Conservation (phyloP, 2,888 invertebrate genomes). For the Danaus chrysippus region DNA sequence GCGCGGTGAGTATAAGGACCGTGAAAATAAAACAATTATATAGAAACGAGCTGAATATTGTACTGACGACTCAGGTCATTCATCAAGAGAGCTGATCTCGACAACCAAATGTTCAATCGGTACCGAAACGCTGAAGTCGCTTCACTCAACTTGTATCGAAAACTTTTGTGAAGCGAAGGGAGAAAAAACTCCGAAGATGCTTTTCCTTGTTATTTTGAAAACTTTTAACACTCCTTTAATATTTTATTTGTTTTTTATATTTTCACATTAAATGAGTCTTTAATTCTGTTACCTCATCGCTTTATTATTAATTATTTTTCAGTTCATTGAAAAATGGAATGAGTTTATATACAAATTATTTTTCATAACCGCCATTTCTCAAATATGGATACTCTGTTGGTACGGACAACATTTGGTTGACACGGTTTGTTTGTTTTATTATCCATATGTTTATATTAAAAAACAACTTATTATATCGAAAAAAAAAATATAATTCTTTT, state of each 20-base stretch:
- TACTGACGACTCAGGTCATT: too few species aligned
- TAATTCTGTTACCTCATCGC: background rate
- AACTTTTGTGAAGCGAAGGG: too few species aligned
- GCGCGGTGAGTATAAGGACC: constrained; percentile 37
- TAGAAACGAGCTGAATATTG: too few species aligned
- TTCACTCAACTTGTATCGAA: too few species aligned
- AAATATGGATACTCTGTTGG: constrained; percentile 64
- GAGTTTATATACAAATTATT: constrained; percentile 61
- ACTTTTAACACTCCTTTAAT: too few species aligned
- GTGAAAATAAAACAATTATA: too few species aligned
- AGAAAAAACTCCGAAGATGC: too few species aligned
- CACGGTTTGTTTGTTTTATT: constrained; percentile 46
- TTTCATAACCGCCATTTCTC: constrained; percentile 50
- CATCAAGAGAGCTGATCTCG: too few species aligned
- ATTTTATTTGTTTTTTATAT: too few species aligned
- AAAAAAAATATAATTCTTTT: background rate
- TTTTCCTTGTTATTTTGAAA: too few species aligned
- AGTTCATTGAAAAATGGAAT: constrained; percentile 58
- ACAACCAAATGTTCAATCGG: too few species aligned
- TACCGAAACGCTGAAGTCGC: too few species aligned
- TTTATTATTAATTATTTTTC: constrained; percentile 10
- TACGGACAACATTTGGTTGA: constrained; percentile 61
- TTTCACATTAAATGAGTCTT: background rate
- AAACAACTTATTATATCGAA: background rate
- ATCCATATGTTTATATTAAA: background rate